Evolutionary conservation across 2,888 invertebrate species (phyloP).

Genomic region (Ernsta delagoae): DNA sequence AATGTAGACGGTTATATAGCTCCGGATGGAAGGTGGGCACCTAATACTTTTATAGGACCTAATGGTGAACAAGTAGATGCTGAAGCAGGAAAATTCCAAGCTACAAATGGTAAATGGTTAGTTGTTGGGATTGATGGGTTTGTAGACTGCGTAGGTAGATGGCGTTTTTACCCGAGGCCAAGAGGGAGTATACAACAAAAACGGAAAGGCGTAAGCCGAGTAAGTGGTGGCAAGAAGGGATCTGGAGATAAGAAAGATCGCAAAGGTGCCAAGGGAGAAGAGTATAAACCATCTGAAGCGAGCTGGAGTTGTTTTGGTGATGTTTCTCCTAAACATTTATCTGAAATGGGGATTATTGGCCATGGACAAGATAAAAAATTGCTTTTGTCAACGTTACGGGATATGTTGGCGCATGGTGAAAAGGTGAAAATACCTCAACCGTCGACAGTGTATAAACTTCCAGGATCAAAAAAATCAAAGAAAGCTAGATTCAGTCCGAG

Average conservation of each 20-base stretch:
- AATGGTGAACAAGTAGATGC: slow-evolving; percentile 66
- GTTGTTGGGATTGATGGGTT: slow-evolving; percentile 74
- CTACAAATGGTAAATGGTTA: slow-evolving; percentile 60
- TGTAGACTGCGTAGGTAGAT: slow-evolving; percentile 62
- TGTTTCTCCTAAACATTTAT: slow-evolving; percentile 60
- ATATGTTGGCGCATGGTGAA: slow-evolving; percentile 62
- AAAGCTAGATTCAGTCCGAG: slow-evolving; percentile 29
- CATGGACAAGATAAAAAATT: slow-evolving; percentile 72
- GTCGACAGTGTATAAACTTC: slow-evolving; percentile 51
- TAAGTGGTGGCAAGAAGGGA: slow-evolving; percentile 38
- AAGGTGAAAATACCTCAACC: slow-evolving; percentile 61
- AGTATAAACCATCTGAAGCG: slow-evolving; percentile 52
- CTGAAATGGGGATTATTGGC: slow-evolving; percentile 72
- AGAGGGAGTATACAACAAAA: slow-evolving; percentile 43
- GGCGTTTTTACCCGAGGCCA: slow-evolving; percentile 62
- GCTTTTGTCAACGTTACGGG: slow-evolving; percentile 57
- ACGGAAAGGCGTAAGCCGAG: slow-evolving; percentile 7
- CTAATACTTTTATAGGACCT: slow-evolving; percentile 66
- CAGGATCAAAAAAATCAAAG: slow-evolving; percentile 46
- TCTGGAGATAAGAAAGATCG: slow-evolving; percentile 48
- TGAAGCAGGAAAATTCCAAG: slow-evolving; percentile 68
- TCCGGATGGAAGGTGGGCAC: slow-evolving; percentile 73
- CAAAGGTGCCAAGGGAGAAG: slow-evolving; percentile 37
- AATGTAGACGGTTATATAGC: slow-evolving; percentile 71
- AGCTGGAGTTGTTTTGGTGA: slow-evolving; percentile 76